phyloP scores from a whole-genome alignment of 2,888 invertebrate genomes.

The Thysanoteuthis rhombus region DNA sequence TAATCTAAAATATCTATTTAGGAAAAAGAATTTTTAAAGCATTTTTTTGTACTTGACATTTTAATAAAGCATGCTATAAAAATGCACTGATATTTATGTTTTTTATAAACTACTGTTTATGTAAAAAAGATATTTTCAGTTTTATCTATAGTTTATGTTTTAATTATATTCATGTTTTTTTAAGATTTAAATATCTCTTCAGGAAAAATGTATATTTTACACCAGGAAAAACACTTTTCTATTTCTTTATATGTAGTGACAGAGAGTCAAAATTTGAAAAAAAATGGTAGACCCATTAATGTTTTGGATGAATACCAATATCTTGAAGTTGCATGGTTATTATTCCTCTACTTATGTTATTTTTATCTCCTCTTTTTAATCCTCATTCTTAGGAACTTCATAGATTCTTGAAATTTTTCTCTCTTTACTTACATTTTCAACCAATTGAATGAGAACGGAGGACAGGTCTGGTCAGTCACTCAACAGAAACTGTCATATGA shows the following conservation, averaged over 20 bases:
- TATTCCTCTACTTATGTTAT: not conserved
- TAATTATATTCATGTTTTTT: not conserved
- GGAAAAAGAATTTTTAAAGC: not conserved
- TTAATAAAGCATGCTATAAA: not conserved
- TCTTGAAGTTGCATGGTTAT: not conserved
- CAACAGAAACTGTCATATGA: too few species aligned
- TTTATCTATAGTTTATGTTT: not conserved
- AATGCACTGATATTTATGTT: not conserved
- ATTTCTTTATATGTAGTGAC: not conserved
- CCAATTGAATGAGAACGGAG: too few species aligned
- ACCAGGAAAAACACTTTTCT: not conserved
- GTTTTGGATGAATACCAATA: not conserved
- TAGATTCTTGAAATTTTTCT: not conserved
- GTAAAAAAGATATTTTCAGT: not conserved
- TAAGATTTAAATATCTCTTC: not conserved
- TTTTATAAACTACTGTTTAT: not conserved
- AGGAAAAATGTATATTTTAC: not conserved
- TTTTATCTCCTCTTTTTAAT: not conserved
- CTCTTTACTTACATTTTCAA: too few species aligned
- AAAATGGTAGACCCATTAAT: not conserved
- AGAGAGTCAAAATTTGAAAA: not conserved
- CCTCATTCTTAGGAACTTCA: not conserved
- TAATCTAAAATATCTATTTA: not conserved
- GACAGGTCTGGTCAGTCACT: too few species aligned
- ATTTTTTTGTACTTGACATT: not conserved